A percentile compares a stretch with the other conserved stretches of the same genome.
Evolutionary conservation across 2,797 vertebrate species (phyloP).

Genomic region (Sylvia borin): DNA sequence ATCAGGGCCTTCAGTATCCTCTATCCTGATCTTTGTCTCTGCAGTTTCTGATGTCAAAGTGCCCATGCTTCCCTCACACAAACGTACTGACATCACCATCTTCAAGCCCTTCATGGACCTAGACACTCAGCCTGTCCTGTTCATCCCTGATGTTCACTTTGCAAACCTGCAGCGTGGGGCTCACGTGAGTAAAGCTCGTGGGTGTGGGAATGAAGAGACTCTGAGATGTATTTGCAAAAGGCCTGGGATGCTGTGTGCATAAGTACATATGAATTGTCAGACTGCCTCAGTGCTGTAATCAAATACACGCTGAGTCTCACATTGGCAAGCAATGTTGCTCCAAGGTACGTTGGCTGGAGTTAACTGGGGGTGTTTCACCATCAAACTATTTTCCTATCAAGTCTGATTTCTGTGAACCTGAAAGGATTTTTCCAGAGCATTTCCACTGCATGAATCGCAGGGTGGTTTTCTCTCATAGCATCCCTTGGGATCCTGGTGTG

Average conservation of each 20-base stretch:
- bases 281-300: background rate
- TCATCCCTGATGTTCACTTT: constrained; percentile 96
- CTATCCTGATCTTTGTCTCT: background rate
- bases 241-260: background rate
- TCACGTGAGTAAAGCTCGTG: constrained; percentile 82
- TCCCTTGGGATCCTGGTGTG: background rate
- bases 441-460: background rate
- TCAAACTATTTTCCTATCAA: background rate
- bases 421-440: background rate
- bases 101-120: constrained; percentile 93
- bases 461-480: background rate
- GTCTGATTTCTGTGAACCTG: background rate
- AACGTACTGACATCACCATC: constrained; percentile 90
- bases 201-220: background rate
- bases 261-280: background rate
- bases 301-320: background rate
- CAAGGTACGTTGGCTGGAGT: background rate
- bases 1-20: background rate
- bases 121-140: constrained; percentile 95
- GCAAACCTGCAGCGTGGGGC: constrained; percentile 87
- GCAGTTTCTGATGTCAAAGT: constrained; percentile 90
- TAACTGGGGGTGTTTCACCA: background rate
- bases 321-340: background rate
- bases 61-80: constrained; percentile 86
- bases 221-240: background rate